Base-by-base conservation (phyloP, 2,888 invertebrate species). In the Heliconius sara region DNA sequence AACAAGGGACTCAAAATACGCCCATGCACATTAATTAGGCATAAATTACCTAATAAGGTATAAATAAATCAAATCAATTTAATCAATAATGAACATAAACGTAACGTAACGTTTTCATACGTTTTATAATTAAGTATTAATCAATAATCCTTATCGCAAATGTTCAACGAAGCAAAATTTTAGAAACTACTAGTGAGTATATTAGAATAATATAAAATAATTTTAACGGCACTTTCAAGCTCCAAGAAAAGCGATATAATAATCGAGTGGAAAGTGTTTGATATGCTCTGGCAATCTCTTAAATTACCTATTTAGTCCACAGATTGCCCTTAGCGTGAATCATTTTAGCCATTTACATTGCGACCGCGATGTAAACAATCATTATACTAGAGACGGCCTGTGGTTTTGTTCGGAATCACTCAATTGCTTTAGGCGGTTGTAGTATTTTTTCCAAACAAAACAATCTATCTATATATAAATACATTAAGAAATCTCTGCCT, bases 201-300 rank as follows among this genome's bases (percentile, higher is more conserved):
- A 16, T 13, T 25, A 72, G 57, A 34, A 73, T 60, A 73, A 60
- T 47, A 70, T 70, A 70, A 60, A 16, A 73, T 72, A 30, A 57
- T 73, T 34, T 73, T 73, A 73, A 73, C 57, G 68, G 72, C 78
- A 82, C 83, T 84, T 84, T 84, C 83, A 79, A 82, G 67, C 80
- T 83, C 81, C 83, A 82, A 82, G 76, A 83, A 81, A 83, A 83
- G 85, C 87, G 87, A 91, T 92, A 72, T 88, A 89, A 90, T 91
- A 89, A 89, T 85, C 85, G 83, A 91, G 90, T 89, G 92, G 91
- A 93, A 91, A 90, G 88, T 87, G 86, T 84, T 84, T 78, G 91
- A 84, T 83, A 85, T 86, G 91, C 86, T 91, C 90, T 82, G 87
- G 82, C 84, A 87, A 82, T 57, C 83, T 79, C 78, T 83, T 82